Evolutionary conservation across 2,113 vertebrate genomes (phyloP).

Genomic region (Columbina picui): DNA sequence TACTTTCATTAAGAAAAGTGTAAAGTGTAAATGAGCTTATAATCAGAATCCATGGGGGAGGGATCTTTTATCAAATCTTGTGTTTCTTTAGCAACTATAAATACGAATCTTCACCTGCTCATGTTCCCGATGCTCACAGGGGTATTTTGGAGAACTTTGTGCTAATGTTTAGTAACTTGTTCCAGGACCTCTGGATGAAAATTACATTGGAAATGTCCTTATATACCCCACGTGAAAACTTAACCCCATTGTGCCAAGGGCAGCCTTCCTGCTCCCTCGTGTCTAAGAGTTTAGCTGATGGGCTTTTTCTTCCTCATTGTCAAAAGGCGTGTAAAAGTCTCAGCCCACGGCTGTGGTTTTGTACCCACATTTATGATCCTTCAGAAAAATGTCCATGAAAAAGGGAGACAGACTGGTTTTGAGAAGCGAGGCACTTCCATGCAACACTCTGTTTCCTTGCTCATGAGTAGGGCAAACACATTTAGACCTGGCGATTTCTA

Average conservation of each 20-base stretch:
- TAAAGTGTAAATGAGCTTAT: not conserved
- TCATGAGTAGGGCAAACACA: not conserved
- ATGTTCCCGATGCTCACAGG: not conserved
- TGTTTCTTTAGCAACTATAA: not conserved
- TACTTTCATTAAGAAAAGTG: not conserved
- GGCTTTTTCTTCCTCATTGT: not conserved
- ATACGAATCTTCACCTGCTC: accelerated
- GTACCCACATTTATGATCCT: not conserved
- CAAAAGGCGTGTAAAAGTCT: not conserved
- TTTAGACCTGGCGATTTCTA: not conserved
- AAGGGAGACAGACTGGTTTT: not conserved
- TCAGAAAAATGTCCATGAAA: not conserved
- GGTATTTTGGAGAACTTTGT: not conserved
- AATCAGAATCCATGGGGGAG: not conserved
- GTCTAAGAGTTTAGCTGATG: not conserved
- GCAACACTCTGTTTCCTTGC: not conserved
- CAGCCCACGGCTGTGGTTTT: not conserved
- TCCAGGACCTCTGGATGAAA: not conserved
- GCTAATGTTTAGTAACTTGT: not conserved
- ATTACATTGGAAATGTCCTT: not conserved
- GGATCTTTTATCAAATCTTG: not conserved
- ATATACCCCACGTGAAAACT: not conserved
- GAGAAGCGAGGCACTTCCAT: not conserved
- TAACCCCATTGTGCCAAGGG: not conserved
- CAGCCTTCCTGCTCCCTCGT: not conserved